Base-by-base conservation (phyloP, 2,797 vertebrate species). In the Myripristis murdjan region DNA sequence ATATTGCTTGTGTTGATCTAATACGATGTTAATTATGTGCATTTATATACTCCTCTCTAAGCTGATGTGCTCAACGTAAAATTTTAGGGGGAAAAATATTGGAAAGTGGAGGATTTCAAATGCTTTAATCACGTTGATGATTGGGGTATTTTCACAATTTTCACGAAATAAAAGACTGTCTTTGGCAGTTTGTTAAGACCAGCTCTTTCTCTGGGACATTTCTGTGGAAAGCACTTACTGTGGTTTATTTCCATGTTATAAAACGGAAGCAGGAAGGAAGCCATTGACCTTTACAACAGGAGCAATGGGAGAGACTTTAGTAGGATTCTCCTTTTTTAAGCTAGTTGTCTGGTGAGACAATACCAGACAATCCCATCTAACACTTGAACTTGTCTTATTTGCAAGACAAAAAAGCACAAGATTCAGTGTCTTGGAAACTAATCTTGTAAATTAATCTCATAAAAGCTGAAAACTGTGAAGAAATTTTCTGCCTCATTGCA, bases 401-500 rank as follows among this genome's bases (percentile, higher is more conserved):
- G 61, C 85, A 89, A 89, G 78, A 91, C 86, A 92, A 90, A 87
- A 76, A 64, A 56, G 35, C 20, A 37, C 12, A 18, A 74, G 77
- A 82, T 81, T 78, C 81, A 75, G 5, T 54, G 78, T 75, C 83
- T 52, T 70, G 77, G 86, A 88, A 81, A 80, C 74, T 46, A 22
- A 76, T 85, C 70, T 87, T 83, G 79, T 91, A 88, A 92, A 87
- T 74, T 54, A 24, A 67, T 52, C 76, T 82, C 65, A 48, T 91
- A 86, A 89, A 89, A 71, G 18, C 35, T 10, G 18, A 41, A 81
- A 77, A 66, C 64, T 53, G 56, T 49, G 9, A 52, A 73, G 47
- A 71, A 0, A 3, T 53, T 73, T 77, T 73, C 63, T 44, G 66
- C 54, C 55, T 70, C 16, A 9, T 55, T 75, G 47, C 35, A 39